Base-by-base conservation (phyloP, 2,888 invertebrate species). In the Ariolimax columbianus region DNA sequence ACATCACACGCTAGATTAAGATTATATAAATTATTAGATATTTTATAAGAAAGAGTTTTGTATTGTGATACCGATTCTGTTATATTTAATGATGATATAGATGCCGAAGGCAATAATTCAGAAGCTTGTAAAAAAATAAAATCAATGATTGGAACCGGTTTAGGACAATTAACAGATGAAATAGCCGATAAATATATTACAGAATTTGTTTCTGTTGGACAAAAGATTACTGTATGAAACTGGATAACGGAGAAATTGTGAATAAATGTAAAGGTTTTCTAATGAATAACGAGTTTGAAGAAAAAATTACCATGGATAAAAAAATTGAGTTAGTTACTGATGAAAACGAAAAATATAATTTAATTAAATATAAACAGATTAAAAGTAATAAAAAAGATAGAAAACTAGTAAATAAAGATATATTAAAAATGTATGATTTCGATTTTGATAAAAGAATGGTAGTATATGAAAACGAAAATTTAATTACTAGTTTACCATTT, bases 291-390 rank as follows among this genome's bases (percentile, higher is more conserved):
- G 72, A 72, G 26, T 40, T 40, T 4, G 72, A 72, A 72, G 40
- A 72, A 26, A 40, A 72, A 72, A 72, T 72, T 72, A 72, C 72
- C 3, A 72, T 72, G 40, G 72, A 72, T 72, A 72, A 40, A 43
- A 72, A 72, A 72, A 72, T 40, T 26, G 30, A 72, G 14, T 72
- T 72, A 43, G 43, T 47, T 47, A 47, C 47, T 47, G 47, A 47
- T 47, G 47, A 47, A 47, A 55, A 55, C 23, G 55, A 55, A 55
- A 55, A 55, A 55, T 55, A 55, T 55, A 23, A 55, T 55, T 11
- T 55, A 19, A 19, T 11, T 55, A 55, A 55, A 55, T 55, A 55
- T 55, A 55, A 19, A 55, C 55, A 55, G 23, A 55, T 55, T 55
- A 55, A 55, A 55, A 55, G 9, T 55, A 55, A 55, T 55, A 55